Conservation (phyloP, 2,888 invertebrate species). For the Sylvicola cinctus region DNA sequence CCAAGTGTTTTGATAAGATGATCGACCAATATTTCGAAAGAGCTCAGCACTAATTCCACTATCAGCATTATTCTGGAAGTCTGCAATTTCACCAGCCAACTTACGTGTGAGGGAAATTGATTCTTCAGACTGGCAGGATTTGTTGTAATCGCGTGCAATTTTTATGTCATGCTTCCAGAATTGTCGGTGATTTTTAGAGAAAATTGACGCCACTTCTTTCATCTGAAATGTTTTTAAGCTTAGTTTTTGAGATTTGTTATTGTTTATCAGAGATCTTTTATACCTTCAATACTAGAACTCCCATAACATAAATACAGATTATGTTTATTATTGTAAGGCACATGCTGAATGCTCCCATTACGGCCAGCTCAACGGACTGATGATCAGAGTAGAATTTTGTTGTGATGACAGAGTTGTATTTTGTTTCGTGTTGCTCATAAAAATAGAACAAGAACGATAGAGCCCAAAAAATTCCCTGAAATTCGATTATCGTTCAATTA, state of each 20-base stretch:
- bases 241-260: neutral
- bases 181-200: constrained; percentile 25
- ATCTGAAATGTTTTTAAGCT: constrained; percentile 19
- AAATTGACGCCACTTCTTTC: constrained; percentile 38
- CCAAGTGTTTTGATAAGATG: constrained; percentile 20
- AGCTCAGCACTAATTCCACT: neutral
- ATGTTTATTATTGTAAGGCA: constrained; percentile 54
- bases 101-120: constrained; percentile 15
- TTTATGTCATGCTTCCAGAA: constrained; percentile 45
- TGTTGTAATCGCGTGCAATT: constrained; percentile 34
- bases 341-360: constrained; percentile 45
- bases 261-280: constrained; percentile 1
- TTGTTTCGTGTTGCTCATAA: constrained; percentile 26
- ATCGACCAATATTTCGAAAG: constrained; percentile 6
- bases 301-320: constrained; percentile 46
- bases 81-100: constrained; percentile 18
- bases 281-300: constrained; percentile 47
- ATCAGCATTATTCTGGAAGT: constrained; percentile 9
- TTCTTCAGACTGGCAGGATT: constrained; percentile 19
- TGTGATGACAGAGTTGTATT: constrained; percentile 23
- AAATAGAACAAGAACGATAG: constrained; percentile 34
- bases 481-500: constrained; percentile 6
- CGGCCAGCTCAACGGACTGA: constrained; percentile 36
- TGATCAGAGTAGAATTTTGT: constrained; percentile 33
- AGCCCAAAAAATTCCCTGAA: constrained; percentile 42